Percentiles rank a stretch among this genome's conserved stretches.
Conservation (phyloP, 2,113 vertebrate genomes). For the Cathartes aura region DNA sequence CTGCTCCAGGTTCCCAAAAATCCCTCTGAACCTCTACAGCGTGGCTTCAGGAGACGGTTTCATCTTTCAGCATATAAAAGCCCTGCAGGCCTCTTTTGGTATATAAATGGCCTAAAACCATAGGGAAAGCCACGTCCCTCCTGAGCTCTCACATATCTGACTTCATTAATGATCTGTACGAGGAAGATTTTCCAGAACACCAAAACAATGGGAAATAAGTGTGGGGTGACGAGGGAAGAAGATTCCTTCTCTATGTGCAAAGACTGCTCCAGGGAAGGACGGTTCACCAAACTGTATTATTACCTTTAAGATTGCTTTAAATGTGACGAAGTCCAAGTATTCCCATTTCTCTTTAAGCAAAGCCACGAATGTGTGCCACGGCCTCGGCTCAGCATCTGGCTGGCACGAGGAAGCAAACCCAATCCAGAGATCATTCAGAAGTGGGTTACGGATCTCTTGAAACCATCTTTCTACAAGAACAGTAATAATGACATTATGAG, state of each 20-base stretch:
- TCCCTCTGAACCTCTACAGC: neutral
- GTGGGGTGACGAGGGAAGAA: neutral
- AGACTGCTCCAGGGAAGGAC: neutral
- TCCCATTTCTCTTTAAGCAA: neutral
- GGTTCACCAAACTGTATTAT: neutral
- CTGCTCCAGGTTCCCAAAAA: neutral
- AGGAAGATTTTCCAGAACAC: neutral
- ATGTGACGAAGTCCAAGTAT: neutral
- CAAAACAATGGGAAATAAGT: neutral
- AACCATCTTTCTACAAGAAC: neutral
- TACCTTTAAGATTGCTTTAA: neutral
- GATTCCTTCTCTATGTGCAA: neutral
- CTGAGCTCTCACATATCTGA: neutral
- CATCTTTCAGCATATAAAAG: slow-evolving; percentile 2
- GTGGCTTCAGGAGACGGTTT: neutral
- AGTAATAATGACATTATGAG: neutral
- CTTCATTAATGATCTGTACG: neutral
- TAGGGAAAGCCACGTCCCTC: neutral
- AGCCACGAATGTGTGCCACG: neutral
- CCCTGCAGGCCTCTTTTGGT: neutral
- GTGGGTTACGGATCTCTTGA: neutral
- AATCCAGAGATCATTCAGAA: neutral
- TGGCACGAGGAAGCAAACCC: neutral
- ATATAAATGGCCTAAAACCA: neutral
- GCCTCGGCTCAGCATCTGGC: neutral